phyloP scores from a whole-genome alignment of 2,888 invertebrate species.

The Pimpla rufipes region DNA sequence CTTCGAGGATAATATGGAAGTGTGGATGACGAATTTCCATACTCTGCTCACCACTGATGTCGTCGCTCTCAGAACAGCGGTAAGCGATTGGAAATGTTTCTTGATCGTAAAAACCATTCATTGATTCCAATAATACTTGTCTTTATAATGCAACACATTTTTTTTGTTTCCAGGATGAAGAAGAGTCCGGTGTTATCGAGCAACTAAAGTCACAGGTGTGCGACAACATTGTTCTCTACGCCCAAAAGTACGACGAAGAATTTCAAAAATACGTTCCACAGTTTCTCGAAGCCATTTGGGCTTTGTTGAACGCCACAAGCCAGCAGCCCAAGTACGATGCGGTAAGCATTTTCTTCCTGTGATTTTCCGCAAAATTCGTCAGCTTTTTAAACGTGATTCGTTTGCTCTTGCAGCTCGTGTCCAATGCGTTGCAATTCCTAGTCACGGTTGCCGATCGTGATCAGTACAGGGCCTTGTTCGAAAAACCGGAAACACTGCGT shows the following conservation, averaged over 20 bases:
- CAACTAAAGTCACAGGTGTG: slow-evolving; percentile 98
- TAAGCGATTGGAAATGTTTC: slow-evolving; percentile 77
- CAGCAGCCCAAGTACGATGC: slow-evolving; percentile 95
- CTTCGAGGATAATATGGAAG: slow-evolving; percentile 98
- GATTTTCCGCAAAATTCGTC: background rate
- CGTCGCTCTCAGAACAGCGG: slow-evolving; percentile 90
- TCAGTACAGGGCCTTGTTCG: slow-evolving; percentile 95
- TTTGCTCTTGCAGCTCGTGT: slow-evolving; percentile 91
- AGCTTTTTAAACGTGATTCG: slow-evolving; percentile 25
- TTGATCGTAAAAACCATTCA: background rate
- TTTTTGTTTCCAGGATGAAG: slow-evolving; percentile 88
- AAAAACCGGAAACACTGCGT: slow-evolving; percentile 93
- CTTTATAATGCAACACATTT: background rate
- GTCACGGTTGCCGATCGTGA: slow-evolving; percentile 97
- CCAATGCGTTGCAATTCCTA: slow-evolving; percentile 97
- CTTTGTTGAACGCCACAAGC: slow-evolving; percentile 94
- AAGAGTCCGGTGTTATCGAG: slow-evolving; percentile 95
- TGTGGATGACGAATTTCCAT: slow-evolving; percentile 97
- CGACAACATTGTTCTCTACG: slow-evolving; percentile 97
- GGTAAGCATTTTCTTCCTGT: slow-evolving; percentile 86
- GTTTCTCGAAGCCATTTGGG: slow-evolving; percentile 98
- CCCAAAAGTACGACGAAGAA: slow-evolving; percentile 99
- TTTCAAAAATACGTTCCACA: slow-evolving; percentile 95
- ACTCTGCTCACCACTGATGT: slow-evolving; percentile 93
- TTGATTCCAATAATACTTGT: background rate